Evolutionary conservation across 2,113 vertebrate species (phyloP), one percentile per base, ranked within the genome.

Genomic region (Ariopsis seemanni): DNA sequence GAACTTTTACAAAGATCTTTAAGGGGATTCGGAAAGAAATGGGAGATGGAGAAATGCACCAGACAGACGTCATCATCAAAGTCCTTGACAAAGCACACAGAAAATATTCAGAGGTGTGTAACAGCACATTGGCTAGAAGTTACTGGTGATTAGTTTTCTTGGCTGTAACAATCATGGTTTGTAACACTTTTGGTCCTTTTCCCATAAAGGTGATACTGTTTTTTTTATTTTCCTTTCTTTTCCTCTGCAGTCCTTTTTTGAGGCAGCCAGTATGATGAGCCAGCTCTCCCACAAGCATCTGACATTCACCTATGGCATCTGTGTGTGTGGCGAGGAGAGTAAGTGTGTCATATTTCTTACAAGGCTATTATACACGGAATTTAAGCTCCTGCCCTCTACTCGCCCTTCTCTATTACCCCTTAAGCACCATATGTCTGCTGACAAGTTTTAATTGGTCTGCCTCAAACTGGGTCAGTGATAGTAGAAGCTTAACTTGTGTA

Each of bases 211-310:
- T 8, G 7, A 42, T 42, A 72, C 42, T 34, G 12, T 30, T 0
- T 27, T 27, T 11, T 83, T n/a, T n/a, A 1, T 71, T 65, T 15
- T 63, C 1, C 4, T 65, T 67, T 50, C 2, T 63, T 67, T 82
- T 74, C 8, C 1, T 84, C 1, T 27, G 0, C 67, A 99, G 98
- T 99, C 98, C 3, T 99, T 99, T 93, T 99, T 98, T 94, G 98
- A 99, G 93, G 98, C 98, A 77, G 98, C 98, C 92, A 99, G 98
- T 91, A 99, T 99, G 97, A 99, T 99, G 98, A 99, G 98, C 91
- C 98, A 99, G 90, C 97, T 99, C 85, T 98, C 98, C 88, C 96
- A 99, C 91, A 99, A 97, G 91, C 97, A 99, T 92, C 91, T 99
- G 90, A 94, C 97, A 78, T 96, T 99, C 92, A 99, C 96, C 94